phyloP scores from a whole-genome alignment of 2,797 vertebrate genomes.

The Vultur gryphus region DNA sequence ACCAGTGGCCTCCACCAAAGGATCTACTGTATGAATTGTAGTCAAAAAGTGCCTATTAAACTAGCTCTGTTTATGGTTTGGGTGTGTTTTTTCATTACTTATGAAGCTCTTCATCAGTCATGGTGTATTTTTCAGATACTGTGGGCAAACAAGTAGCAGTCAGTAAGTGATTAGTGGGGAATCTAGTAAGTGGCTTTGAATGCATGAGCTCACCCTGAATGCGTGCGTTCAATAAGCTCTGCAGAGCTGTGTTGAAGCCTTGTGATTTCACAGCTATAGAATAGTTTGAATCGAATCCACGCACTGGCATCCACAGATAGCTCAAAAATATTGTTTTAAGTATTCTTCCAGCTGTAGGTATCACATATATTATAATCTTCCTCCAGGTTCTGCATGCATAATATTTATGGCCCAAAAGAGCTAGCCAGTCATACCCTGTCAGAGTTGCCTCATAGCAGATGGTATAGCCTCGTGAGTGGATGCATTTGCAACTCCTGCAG shows the following conservation, averaged over 20 bases:
- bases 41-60: neutral
- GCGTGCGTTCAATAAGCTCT: neutral
- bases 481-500: neutral
- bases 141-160: neutral
- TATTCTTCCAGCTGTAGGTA: neutral
- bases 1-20: neutral
- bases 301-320: neutral
- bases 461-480: neutral
- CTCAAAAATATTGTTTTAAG: neutral
- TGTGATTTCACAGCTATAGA: neutral
- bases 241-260: neutral
- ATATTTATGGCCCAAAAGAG: conserved; percentile 27
- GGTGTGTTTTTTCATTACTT: neutral
- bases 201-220: neutral
- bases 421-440: neutral
- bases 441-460: neutral
- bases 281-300: neutral
- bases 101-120: neutral
- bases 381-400: neutral
- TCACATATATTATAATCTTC: neutral
- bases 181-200: neutral
- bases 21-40: neutral
- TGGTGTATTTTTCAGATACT: neutral
- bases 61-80: neutral
- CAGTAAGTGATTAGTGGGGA: neutral